Base-by-base conservation (phyloP, 2,113 vertebrate species). In the Chascanopsetta lugubris region DNA sequence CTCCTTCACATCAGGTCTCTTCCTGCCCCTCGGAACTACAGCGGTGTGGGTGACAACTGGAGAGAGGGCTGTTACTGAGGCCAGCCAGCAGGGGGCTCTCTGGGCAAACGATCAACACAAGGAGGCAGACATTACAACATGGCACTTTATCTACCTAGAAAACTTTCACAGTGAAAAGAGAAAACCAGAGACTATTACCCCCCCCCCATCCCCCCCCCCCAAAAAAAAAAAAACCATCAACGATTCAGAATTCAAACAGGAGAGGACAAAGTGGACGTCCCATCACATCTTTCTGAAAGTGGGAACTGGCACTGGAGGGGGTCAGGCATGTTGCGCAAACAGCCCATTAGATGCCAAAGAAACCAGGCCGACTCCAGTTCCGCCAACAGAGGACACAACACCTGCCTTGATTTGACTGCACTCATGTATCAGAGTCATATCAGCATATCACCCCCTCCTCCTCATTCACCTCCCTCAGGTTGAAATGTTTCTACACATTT, bases 121-220 rank as follows among this genome's bases (percentile, higher is more conserved):
- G 82, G 85, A 87, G 92, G 90, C 90, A 92, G 92, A 95, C 92
- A 90, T 87, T 86, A 89, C 85, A 91, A 94, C 92, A 91, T 88
- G 94, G 97, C 97, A 99, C 97, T 99, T 99, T 98, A 99, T 93
- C 88, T 89, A 94, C 93, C 91, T 89, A 89, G 90, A 94, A 88
- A 91, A 88, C 84, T 90, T 91, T 84, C 75, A 79, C 72, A 79
- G 29, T 32, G 45, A 57, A n/a, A n/a, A 69, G 45, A 60, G 40
- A 60, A 45, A 72, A 42, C 8, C 22, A 70, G 21, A 53, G 60
- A 83, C 77, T 60, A 22, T 61, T 66, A 58, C 65, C 73, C 32
- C n/a, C n/a, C n/a, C n/a, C n/a, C n/a, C n/a, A n/a, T n/a, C n/a
- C n/a, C n/a, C n/a, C n/a, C n/a, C n/a, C n/a, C n/a, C n/a, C n/a